phyloP scores from a whole-genome alignment of 2,797 vertebrate species.

The Ctenosaura bakeri region DNA sequence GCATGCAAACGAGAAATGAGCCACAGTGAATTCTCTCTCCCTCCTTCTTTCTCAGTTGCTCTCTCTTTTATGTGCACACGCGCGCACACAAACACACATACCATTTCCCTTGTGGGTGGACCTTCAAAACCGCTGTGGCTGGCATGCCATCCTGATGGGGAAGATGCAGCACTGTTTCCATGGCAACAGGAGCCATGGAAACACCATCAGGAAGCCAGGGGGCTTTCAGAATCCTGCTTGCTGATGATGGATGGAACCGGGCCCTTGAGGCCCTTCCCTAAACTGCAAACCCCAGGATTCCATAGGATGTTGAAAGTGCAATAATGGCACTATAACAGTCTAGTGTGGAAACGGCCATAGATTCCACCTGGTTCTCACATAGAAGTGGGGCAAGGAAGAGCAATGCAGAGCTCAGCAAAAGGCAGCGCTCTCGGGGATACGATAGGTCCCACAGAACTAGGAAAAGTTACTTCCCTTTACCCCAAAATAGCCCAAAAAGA shows the following conservation, averaged over 20 bases:
- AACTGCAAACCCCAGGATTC: too few species aligned
- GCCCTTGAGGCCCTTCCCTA: too few species aligned
- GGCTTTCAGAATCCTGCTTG: background rate
- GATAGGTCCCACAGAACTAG: too few species aligned
- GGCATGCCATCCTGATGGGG: background rate
- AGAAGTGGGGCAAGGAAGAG: background rate
- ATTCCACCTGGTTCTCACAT: too few species aligned
- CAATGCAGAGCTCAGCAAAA: too few species aligned
- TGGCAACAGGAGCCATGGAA: slow-evolving; percentile 10
- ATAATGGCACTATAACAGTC: too few species aligned
- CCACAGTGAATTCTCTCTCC: background rate
- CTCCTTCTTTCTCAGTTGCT: background rate
- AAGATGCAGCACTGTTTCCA: slow-evolving; percentile 17
- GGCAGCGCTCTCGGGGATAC: too few species aligned
- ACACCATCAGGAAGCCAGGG: background rate
- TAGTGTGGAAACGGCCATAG: too few species aligned
- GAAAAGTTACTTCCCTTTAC: too few species aligned
- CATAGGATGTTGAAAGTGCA: too few species aligned
- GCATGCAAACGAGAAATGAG: background rate
- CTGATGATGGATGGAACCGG: background rate
- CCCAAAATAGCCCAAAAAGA: too few species aligned
- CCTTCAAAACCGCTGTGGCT: background rate
- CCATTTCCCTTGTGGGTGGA: background rate
- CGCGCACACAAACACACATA: background rate
- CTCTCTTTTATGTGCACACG: too few species aligned